Conservation (phyloP, 2,888 invertebrate genomes). For the Cryptocephalus primarius region DNA sequence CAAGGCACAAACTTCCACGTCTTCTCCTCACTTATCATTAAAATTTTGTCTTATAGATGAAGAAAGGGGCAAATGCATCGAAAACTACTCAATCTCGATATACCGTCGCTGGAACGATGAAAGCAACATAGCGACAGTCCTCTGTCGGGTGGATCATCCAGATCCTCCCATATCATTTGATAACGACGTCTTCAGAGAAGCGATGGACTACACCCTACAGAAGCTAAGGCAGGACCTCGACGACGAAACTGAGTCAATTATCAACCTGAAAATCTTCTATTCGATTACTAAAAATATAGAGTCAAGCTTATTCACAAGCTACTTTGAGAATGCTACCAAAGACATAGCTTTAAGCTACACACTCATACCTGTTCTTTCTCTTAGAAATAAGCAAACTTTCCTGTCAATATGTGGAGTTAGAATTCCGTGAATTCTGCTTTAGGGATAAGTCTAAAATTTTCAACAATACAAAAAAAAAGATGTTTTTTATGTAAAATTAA, state of each 20-base stretch:
- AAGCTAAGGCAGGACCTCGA: conserved; percentile 45
- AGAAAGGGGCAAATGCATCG: conserved; percentile 79
- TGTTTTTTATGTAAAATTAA: too few species aligned
- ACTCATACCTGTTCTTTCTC: conserved; percentile 65
- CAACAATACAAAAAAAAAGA: too few species aligned
- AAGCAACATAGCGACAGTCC: conserved; percentile 75
- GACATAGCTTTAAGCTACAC: conserved; percentile 52
- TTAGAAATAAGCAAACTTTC: conserved; percentile 73
- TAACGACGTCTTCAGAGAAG: conserved; percentile 42
- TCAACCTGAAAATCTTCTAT: conserved; percentile 67
- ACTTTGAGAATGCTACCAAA: conserved; percentile 39
- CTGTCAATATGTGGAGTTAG: conserved; percentile 74
- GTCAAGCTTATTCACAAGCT: conserved; percentile 34
- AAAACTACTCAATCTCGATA: conserved; percentile 72
- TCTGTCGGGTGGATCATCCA: conserved; percentile 57
- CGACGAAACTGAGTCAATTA: conserved; percentile 46
- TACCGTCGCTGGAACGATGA: conserved; percentile 82
- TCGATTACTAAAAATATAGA: conserved; percentile 50
- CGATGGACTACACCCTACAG: conserved; percentile 41
- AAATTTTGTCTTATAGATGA: conserved; percentile 61
- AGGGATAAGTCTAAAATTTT: too few species aligned
- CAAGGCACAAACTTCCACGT: neutral
- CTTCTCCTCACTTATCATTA: neutral
- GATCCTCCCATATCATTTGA: conserved; percentile 19
- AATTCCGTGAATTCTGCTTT: conserved; percentile 44